Base-by-base conservation (phyloP, 2,888 invertebrate species). In the Drepana falcataria region DNA sequence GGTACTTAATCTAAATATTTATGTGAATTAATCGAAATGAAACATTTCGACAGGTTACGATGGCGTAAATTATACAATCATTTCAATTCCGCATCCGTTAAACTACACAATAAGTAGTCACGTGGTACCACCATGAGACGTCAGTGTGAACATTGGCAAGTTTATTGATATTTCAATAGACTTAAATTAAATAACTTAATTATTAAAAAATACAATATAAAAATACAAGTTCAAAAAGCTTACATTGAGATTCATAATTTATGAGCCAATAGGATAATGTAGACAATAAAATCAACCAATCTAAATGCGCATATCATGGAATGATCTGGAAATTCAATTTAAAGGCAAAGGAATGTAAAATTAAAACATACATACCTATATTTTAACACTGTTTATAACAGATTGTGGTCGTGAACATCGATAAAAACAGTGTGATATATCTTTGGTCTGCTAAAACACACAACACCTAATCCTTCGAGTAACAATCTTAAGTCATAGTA, bases 381-480 rank as follows among this genome's bases (percentile, higher is more conserved):
- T 49, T 44, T 54, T 40, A n/a, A 44, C 40, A 48, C 48, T 35
- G n/a, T 21, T 35, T 5, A 35, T 2, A 44, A 53, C 51, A 56
- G 55, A 56, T 57, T 55, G 57, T 59, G 47, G 1, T 2, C 2
- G 9, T 44, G 44, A 44, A 44, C 9, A 7, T 44, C 44, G 44
- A 9, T 55, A 58, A 58, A 60, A 75, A 68, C 73, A 73, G 79
- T 73, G 77, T 67, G 70, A 9, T 56, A 71, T 71, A 73, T 83
- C 83, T 83, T 84, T 84, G 83, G 83, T 79, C 75, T 66, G 63
- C 65, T 72, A 70, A 66, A 68, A 61, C 62, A 40, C 59, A 68
- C 67, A 76, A 73, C 69, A 73, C 71, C 73, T 67, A 64, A 63
- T 63, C 56, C 35, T 60, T 67, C 56, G 52, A 21, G 21, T 21